Evolutionary conservation across 2,888 invertebrate species (phyloP).

Genomic region (Drosophila kuntzei): DNA sequence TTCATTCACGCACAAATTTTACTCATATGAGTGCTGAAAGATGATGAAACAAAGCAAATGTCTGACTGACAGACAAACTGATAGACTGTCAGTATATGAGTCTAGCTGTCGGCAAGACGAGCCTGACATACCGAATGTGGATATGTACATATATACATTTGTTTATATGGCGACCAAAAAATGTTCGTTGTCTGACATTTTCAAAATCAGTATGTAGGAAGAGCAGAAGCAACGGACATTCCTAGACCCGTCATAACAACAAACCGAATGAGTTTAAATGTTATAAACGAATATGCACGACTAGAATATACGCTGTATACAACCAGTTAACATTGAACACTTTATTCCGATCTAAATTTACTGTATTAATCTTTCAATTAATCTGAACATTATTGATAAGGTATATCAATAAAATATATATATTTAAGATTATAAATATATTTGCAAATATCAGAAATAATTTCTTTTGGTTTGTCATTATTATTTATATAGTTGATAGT

Average conservation of each 20-base stretch:
- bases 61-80: constrained; percentile 32
- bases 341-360: not conserved
- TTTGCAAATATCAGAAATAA: too few species aligned
- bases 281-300: not conserved
- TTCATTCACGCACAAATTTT: constrained; percentile 64
- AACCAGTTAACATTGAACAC: not conserved
- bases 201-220: constrained; percentile 9
- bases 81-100: constrained; percentile 16
- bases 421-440: too few species aligned
- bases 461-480: too few species aligned
- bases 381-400: too few species aligned
- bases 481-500: too few species aligned
- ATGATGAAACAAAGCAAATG: constrained; percentile 69
- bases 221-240: constrained; percentile 28
- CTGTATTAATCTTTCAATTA: too few species aligned
- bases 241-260: constrained; percentile 40
- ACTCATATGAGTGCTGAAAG: constrained; percentile 50
- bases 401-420: too few species aligned
- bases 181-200: constrained; percentile 37
- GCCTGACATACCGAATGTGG: constrained; percentile 18
- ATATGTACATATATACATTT: too few species aligned
- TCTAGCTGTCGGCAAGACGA: constrained; percentile 10
- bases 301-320: constrained; percentile 8
- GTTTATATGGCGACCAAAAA: constrained; percentile 21
- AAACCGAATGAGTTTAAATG: not conserved